Evolutionary conservation across 2,888 invertebrate genomes (phyloP).

Genomic region (Trissoscelio sp.): DNA sequence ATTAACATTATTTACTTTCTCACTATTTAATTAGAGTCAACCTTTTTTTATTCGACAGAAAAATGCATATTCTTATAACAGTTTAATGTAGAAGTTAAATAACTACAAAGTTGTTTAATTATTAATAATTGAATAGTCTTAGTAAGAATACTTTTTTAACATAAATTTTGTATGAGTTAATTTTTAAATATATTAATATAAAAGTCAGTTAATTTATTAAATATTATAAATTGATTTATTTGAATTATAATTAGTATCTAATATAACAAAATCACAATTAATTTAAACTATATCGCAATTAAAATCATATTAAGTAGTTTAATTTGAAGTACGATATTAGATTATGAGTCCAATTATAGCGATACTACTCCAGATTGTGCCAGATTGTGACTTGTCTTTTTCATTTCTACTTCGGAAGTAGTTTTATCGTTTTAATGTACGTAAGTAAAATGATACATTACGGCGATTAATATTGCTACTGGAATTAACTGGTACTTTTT

Average conservation of each 20-base stretch:
- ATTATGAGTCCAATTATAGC: background rate
- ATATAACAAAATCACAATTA: background rate
- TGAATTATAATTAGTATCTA: background rate
- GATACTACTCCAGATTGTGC: background rate
- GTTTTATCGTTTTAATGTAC: conserved; percentile 1
- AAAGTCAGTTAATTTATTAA: too few relatives aligned
- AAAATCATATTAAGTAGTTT: background rate
- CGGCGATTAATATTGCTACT: conserved; percentile 5
- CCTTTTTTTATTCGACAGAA: too few relatives aligned
- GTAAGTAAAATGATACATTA: conserved; percentile 1
- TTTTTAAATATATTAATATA: too few relatives aligned
- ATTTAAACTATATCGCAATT: background rate
- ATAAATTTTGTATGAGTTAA: too few relatives aligned
- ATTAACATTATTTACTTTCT: too few relatives aligned
- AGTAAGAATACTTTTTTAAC: too few relatives aligned
- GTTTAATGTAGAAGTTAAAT: too few relatives aligned
- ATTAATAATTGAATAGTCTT: too few relatives aligned
- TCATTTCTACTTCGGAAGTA: background rate
- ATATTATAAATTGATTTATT: too few relatives aligned
- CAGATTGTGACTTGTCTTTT: background rate
- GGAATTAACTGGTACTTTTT: conserved; percentile 1
- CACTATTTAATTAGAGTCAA: too few relatives aligned
- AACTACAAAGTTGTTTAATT: too few relatives aligned
- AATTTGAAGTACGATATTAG: background rate
- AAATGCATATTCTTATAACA: too few relatives aligned